Percentiles rank a stretch among this genome's conserved stretches.
These are phyloP conservation scores for Lissonota sp. DNA, from an alignment of 2,888 invertebrate genomes.

Conservation along the genomic window DNA sequence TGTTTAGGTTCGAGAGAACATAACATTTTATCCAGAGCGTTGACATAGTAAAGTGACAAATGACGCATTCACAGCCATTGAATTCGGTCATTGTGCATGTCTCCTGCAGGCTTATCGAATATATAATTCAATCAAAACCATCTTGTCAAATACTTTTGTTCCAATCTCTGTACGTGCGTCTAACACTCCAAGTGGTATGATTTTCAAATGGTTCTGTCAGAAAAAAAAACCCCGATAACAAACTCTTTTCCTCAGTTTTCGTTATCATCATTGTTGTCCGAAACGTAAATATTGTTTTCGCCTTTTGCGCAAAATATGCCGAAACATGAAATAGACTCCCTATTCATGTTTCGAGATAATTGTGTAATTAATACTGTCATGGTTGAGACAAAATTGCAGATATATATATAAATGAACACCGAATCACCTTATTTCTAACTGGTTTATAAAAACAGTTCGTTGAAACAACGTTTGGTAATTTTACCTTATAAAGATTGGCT, in stretches of 20 bases:
- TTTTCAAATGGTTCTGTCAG: too few relatives aligned
- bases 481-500: conserved; percentile 30
- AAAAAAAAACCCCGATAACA: too few relatives aligned
- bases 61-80: conserved; percentile 71
- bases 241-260: too few relatives aligned
- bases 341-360: conserved; percentile 8
- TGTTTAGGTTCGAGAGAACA: conserved; percentile 1
- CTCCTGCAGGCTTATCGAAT: conserved; percentile 62
- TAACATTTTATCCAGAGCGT: conserved; percentile 62
- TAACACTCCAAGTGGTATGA: too few relatives aligned
- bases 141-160: too few relatives aligned
- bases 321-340: too few relatives aligned
- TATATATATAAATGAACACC: conserved; percentile 18
- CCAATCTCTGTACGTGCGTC: too few relatives aligned
- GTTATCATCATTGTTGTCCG: too few relatives aligned
- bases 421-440: conserved; percentile 36
- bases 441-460: conserved; percentile 71
- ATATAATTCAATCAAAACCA: conserved; percentile 58
- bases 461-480: conserved; percentile 63
- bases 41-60: conserved; percentile 65
- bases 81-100: conserved; percentile 64
- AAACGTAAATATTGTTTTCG: too few relatives aligned
- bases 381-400: conserved; percentile 43
- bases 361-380: conserved; percentile 63
- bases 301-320: too few relatives aligned